phyloP scores from a whole-genome alignment of 2,797 vertebrate species.

The Xiphophorus birchmanni region DNA sequence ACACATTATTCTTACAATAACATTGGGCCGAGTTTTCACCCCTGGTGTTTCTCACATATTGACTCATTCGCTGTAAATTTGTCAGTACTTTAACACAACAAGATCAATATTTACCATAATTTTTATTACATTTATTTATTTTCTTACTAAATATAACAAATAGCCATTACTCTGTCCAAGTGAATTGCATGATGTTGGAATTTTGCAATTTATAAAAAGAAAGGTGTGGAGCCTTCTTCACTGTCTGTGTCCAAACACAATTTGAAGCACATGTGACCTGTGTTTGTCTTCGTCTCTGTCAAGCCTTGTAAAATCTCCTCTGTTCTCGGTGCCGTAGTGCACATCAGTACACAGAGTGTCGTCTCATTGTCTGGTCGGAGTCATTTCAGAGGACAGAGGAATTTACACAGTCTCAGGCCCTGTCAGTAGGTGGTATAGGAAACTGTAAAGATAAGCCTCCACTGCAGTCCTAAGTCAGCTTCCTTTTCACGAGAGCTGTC shows the following conservation, averaged over 20 bases:
- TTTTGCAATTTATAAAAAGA: slow-evolving; percentile 14
- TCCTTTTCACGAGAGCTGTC: slow-evolving; percentile 72
- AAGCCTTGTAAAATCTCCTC: slow-evolving; percentile 76
- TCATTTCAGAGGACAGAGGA: slow-evolving; percentile 70
- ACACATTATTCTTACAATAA: slow-evolving; percentile 76
- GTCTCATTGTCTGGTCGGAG: slow-evolving; percentile 78
- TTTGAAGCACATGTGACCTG: slow-evolving; percentile 50
- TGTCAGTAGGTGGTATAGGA: slow-evolving; percentile 77
- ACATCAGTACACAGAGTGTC: slow-evolving; percentile 73
- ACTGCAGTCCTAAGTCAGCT: slow-evolving; percentile 66
- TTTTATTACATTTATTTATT: background rate
- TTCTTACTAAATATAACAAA: background rate
- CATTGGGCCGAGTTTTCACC: slow-evolving; percentile 62
- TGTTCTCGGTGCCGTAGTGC: slow-evolving; percentile 67
- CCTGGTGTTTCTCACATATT: slow-evolving; percentile 59
- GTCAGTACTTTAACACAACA: slow-evolving; percentile 6
- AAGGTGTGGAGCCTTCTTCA: slow-evolving; percentile 25
- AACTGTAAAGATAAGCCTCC: slow-evolving; percentile 79
- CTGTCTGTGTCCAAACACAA: slow-evolving; percentile 56
- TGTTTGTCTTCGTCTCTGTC: slow-evolving; percentile 73
- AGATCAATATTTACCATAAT: background rate
- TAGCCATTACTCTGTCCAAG: slow-evolving; percentile 8
- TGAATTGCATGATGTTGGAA: slow-evolving; percentile 10
- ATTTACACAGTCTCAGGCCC: slow-evolving; percentile 75
- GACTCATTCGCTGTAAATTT: slow-evolving; percentile 47